These are phyloP conservation scores for Maccullochella peelii DNA, from an alignment of 2,113 vertebrate species.

Conservation along the genomic window DNA sequence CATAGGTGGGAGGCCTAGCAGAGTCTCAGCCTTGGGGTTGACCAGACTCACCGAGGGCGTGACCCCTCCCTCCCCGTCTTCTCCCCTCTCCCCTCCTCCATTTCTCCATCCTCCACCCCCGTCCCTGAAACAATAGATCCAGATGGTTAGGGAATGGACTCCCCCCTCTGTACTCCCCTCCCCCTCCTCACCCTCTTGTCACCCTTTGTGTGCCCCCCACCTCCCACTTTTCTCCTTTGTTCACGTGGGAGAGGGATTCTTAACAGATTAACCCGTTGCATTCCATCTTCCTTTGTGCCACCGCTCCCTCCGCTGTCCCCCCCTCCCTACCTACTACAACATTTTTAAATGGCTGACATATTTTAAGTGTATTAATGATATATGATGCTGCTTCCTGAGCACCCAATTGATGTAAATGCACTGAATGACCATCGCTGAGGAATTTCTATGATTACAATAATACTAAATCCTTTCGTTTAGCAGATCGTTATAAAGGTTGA, in stretches of 20 bases:
- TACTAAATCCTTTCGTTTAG: background rate
- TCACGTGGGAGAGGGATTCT: slow-evolving; percentile 73
- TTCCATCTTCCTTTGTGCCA: slow-evolving; percentile 83
- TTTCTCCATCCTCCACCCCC: slow-evolving; percentile 57
- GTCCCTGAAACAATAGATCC: slow-evolving; percentile 81
- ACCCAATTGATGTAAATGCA: background rate
- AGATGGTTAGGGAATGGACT: slow-evolving; percentile 81
- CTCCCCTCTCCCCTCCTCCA: slow-evolving; percentile 61
- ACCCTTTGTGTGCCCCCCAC: slow-evolving; percentile 75
- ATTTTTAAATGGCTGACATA: background rate
- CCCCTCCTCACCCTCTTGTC: slow-evolving; percentile 63
- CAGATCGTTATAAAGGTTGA: background rate
- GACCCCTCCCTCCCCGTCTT: slow-evolving; percentile 57
- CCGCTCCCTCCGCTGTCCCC: slow-evolving; percentile 28
- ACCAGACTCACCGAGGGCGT: slow-evolving; percentile 70
- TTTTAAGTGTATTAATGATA: background rate
- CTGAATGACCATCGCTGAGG: background rate
- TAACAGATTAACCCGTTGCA: slow-evolving; percentile 84
- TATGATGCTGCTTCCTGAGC: background rate
- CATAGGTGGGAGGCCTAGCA: slow-evolving; percentile 17
- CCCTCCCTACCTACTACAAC: background rate
- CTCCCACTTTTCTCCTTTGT: slow-evolving; percentile 80
- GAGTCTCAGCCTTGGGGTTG: slow-evolving; percentile 56
- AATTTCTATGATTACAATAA: background rate
- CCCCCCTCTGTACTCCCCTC: slow-evolving; percentile 30